Conservation (phyloP, 1,140 invertebrate species). For the Dryas iulia region DNA sequence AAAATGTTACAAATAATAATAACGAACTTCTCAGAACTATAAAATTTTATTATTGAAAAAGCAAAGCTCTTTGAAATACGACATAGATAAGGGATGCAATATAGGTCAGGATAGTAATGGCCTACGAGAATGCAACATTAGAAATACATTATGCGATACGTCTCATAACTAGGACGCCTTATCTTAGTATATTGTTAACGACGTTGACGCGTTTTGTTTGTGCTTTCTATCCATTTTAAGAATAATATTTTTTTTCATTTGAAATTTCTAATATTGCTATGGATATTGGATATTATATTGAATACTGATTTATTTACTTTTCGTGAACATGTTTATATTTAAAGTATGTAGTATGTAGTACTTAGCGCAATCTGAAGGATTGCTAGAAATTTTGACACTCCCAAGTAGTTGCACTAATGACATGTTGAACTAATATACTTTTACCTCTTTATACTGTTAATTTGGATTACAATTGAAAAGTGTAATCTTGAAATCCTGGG, state of each 20-base stretch:
- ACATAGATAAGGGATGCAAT: slow-evolving; percentile 32
- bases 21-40: background rate
- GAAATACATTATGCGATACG: slow-evolving; percentile 41
- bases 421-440: too few species aligned
- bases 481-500: too few species aligned
- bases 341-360: too few species aligned
- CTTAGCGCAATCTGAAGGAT: too few species aligned
- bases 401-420: too few species aligned
- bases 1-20: background rate
- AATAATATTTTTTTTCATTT: background rate
- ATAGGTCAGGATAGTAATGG: slow-evolving; percentile 31
- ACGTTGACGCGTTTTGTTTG: background rate
- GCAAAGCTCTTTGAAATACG: slow-evolving; percentile 18
- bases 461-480: too few species aligned
- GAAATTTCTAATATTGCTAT: background rate
- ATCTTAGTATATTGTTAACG: slow-evolving; percentile 16
- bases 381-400: too few species aligned
- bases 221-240: background rate
- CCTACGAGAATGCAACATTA: slow-evolving; percentile 38
- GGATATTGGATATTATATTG: too few species aligned
- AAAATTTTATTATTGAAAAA: background rate
- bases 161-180: slow-evolving; percentile 25
- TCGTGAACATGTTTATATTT: too few species aligned
- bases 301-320: too few species aligned
- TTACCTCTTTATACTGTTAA: too few species aligned